Conservation (phyloP, 2,888 invertebrate species). For the Bombylius major region DNA sequence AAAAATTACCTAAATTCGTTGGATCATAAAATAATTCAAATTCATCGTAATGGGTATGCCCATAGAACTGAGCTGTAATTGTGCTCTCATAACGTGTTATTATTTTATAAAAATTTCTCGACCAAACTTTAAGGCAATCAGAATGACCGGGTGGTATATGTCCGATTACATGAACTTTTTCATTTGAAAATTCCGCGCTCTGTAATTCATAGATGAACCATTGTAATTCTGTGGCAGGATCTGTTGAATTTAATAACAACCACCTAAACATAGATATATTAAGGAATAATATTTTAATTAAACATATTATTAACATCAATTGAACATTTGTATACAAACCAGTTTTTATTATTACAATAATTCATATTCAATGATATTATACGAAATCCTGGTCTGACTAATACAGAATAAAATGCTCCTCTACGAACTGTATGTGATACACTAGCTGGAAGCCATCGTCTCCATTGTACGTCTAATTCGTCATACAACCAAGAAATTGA, state of each 20-base stretch:
- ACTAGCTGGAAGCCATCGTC: slow-evolving; percentile 79
- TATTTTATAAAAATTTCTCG: slow-evolving; percentile 83
- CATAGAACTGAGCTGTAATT: slow-evolving; percentile 83
- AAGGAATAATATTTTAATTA: not conserved
- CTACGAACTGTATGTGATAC: slow-evolving; percentile 75
- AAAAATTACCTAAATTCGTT: slow-evolving; percentile 54
- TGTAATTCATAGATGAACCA: slow-evolving; percentile 93
- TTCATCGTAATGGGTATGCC: slow-evolving; percentile 89
- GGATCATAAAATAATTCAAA: slow-evolving; percentile 88
- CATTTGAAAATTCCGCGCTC: slow-evolving; percentile 83
- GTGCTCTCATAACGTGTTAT: slow-evolving; percentile 80
- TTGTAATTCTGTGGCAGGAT: slow-evolving; percentile 87
- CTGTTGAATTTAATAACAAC: slow-evolving; percentile 86
- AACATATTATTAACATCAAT: too few relatives aligned
- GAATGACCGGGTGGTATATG: slow-evolving; percentile 93
- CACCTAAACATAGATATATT: slow-evolving; percentile 37
- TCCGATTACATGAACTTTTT: slow-evolving; percentile 94
- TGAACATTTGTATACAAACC: slow-evolving; percentile 36
- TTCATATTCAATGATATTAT: slow-evolving; percentile 94
- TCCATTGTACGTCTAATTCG: slow-evolving; percentile 79
- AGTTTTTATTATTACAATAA: slow-evolving; percentile 90
- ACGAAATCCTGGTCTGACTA: slow-evolving; percentile 79
- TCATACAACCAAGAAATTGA: slow-evolving; percentile 88
- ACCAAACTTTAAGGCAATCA: slow-evolving; percentile 91
- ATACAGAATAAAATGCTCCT: slow-evolving; percentile 84